Evolutionary conservation across 2,888 invertebrate species (phyloP), one percentile per base, ranked within the genome.

Genomic region (Apeira syringaria): DNA sequence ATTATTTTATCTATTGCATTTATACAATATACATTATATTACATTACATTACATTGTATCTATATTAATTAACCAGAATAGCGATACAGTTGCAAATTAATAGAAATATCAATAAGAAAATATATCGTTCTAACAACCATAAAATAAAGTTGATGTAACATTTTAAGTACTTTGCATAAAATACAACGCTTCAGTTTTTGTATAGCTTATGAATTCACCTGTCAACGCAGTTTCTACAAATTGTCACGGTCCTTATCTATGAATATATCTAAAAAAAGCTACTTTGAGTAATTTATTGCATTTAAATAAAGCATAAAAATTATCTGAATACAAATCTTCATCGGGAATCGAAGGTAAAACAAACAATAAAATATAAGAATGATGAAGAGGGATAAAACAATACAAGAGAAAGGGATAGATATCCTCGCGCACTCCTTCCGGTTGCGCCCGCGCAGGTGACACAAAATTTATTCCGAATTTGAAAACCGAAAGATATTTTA

Each of bases 391-490:
- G 56, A 54, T 34, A 44, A 35, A 50, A 44, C 56, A 48, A 51
- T 56, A 56, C 56, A 34, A 40, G 11, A 29, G 31, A 53, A 11
- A 13, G 51, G 65, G 69, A 70, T 32, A 40, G 49, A 52, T 22
- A 38, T 18, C 52, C 44, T 53, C 50, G 50, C 59, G 64, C 67
- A 72, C 73, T 85, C 84, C 85, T 89, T 89, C 88, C 88, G 88
- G 88, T 78, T 72, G 81, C 81, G 70, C 72, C 54, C 69, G 73
- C 80, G 88, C 88, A 89, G 88, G 88, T 89, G 88, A 89, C 88
- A 88, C 76, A 59, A 84, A 89, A 89, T 88, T 87, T 88, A 89
- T 89, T 88, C 88, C 74, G 82, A 87, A 87, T 87, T 87, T 87
- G 83, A 89, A 87, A 88, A 85, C 78, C 87, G 82, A 85, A 80